A percentile compares a stretch with the other conserved stretches of the same genome.
These are phyloP conservation scores for Kryptolebias ocellatus DNA, from an alignment of 2,797 vertebrate genomes.

Conservation along the genomic window DNA sequence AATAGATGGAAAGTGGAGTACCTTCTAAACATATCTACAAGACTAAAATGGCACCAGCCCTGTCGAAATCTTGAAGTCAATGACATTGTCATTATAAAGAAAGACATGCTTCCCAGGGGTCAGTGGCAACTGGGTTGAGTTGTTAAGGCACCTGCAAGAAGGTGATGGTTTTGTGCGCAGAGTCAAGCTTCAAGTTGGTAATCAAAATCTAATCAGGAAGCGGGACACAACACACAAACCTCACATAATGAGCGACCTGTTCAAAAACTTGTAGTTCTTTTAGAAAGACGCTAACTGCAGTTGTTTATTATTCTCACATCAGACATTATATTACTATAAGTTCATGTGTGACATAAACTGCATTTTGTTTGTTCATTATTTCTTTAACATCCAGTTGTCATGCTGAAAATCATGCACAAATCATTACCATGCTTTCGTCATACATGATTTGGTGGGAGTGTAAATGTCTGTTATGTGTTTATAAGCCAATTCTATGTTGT, in stretches of 20 bases:
- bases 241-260: not conserved
- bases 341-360: not conserved
- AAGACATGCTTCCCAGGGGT: not conserved
- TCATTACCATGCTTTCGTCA: not conserved
- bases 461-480: no score
- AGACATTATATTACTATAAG: not conserved
- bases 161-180: not conserved
- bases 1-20: constrained; percentile 2
- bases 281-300: not conserved
- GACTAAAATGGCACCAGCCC: constrained; percentile 4
- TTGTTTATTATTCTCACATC: not conserved
- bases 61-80: not conserved
- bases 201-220: not conserved
- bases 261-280: not conserved
- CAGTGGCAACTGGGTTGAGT: not conserved
- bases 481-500: no score
- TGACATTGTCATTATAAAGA: not conserved
- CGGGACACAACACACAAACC: not conserved
- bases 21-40: not conserved
- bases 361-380: not conserved
- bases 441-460: constrained; percentile 2
- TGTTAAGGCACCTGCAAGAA: not conserved
- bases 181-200: not conserved
- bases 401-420: not conserved
- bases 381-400: not conserved